Conservation (phyloP, 2,888 invertebrate species). For the Phrixothrix hirtus region DNA sequence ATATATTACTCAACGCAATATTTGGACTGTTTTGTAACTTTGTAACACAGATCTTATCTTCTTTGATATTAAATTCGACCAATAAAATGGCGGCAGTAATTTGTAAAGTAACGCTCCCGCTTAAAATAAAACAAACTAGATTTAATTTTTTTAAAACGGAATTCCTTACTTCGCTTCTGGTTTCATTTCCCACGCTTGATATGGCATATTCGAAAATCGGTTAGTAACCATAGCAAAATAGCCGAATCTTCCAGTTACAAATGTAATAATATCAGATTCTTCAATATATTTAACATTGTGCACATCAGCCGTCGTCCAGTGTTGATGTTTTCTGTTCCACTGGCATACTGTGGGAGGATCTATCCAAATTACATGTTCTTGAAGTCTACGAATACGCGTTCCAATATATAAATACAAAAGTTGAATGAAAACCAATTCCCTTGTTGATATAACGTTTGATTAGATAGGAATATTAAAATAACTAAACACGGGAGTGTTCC, state of each 20-base stretch:
- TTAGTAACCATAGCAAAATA: constrained; percentile 59
- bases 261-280: constrained; percentile 77
- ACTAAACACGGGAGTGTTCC: too few relatives aligned
- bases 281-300: constrained; percentile 71
- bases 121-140: too few relatives aligned
- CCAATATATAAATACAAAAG: constrained; percentile 72
- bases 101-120: constrained; percentile 60
- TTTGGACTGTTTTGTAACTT: constrained; percentile 67
- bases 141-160: too few relatives aligned
- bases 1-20: constrained; percentile 62
- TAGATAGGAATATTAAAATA: too few relatives aligned
- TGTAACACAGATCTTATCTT: constrained; percentile 53
- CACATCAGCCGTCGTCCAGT: constrained; percentile 48
- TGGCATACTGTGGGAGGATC: constrained; percentile 50
- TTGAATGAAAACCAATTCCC: too few relatives aligned
- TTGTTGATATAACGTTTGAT: too few relatives aligned
- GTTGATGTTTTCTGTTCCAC: constrained; percentile 46
- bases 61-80: constrained; percentile 59
- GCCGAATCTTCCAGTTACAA: constrained; percentile 70
- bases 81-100: constrained; percentile 63
- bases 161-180: constrained; percentile 23
- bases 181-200: constrained; percentile 71
- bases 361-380: constrained; percentile 51
- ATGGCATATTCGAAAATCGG: constrained; percentile 82
- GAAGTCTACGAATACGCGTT: constrained; percentile 64